Percentiles rank a stretch among this genome's conserved stretches.
These are phyloP conservation scores for Macrotis lagotis DNA, from an alignment of 2,113 vertebrate genomes.

Conservation along the genomic window DNA sequence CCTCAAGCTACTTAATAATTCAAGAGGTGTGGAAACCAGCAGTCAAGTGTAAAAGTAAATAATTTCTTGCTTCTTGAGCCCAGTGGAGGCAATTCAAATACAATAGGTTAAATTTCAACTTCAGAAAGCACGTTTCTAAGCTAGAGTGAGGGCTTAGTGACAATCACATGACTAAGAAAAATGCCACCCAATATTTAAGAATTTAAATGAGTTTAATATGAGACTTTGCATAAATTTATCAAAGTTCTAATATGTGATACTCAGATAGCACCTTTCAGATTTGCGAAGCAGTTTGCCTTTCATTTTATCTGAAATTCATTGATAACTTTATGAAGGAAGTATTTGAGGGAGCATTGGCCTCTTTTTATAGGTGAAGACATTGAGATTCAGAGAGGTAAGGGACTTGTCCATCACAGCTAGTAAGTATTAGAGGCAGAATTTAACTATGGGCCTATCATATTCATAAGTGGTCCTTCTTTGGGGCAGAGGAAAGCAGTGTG, in stretches of 20 bases:
- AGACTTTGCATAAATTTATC: slow-evolving; percentile 18
- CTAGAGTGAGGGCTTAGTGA: slow-evolving; percentile 16
- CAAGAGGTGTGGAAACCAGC: slow-evolving; percentile 26
- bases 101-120: slow-evolving; percentile 50
- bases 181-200: slow-evolving; percentile 37
- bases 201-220: slow-evolving; percentile 29
- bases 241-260: slow-evolving; percentile 7
- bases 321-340: not conserved
- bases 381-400: not conserved
- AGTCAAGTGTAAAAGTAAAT: slow-evolving; percentile 41
- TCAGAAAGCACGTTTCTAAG: slow-evolving; percentile 45
- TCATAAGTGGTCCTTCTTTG: not conserved
- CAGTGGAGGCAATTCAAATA: slow-evolving; percentile 40
- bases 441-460: not conserved
- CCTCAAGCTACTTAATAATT: slow-evolving; percentile 44
- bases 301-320: not conserved
- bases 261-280: not conserved
- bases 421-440: not conserved
- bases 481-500: not conserved
- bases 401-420: not conserved
- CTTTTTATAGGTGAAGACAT: not conserved
- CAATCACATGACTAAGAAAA: slow-evolving; percentile 43
- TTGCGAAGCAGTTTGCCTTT: not conserved
- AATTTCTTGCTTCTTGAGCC: slow-evolving; percentile 51
- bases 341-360: not conserved